Conservation (phyloP, 2,113 vertebrate genomes). For the Phrynocephalus versicolor region DNA sequence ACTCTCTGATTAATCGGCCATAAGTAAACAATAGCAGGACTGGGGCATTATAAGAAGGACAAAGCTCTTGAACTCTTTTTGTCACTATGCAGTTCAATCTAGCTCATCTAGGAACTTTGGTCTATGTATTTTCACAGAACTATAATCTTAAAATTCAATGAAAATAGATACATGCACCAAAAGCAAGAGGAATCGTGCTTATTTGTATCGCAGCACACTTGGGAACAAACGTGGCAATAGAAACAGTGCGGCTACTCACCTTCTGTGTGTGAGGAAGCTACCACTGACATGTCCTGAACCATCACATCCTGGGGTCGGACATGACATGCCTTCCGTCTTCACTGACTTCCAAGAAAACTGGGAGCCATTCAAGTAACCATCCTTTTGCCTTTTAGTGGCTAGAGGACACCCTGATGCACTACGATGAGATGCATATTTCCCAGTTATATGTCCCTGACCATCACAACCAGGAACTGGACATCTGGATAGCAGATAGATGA, state of each 20-base stretch:
- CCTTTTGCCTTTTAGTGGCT: constrained; percentile 96
- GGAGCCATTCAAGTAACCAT: constrained; percentile 95
- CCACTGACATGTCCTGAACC: constrained; percentile 98
- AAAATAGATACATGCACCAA: background rate
- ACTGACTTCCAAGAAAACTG: constrained; percentile 99
- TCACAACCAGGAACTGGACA: constrained; percentile 98
- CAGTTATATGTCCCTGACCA: constrained; percentile 97
- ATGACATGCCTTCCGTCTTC: constrained; percentile 99
- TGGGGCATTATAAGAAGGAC: background rate
- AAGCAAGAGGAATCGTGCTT: constrained; percentile 13
- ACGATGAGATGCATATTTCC: constrained; percentile 97
- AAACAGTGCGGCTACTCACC: constrained; percentile 75
- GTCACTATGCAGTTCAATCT: background rate
- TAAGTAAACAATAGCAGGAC: background rate
- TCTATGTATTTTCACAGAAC: background rate
- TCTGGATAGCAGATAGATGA: constrained; percentile 76
- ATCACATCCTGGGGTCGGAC: constrained; percentile 96
- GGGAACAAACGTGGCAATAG: background rate
- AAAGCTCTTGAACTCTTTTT: background rate
- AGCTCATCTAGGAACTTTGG: background rate
- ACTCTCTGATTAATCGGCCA: background rate
- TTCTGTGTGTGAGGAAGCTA: constrained; percentile 98
- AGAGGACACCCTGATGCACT: constrained; percentile 96
- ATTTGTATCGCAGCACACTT: background rate
- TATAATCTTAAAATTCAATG: background rate